Evolutionary conservation across 2,113 vertebrate species (phyloP).

Genomic region (Chaetura pelagica): DNA sequence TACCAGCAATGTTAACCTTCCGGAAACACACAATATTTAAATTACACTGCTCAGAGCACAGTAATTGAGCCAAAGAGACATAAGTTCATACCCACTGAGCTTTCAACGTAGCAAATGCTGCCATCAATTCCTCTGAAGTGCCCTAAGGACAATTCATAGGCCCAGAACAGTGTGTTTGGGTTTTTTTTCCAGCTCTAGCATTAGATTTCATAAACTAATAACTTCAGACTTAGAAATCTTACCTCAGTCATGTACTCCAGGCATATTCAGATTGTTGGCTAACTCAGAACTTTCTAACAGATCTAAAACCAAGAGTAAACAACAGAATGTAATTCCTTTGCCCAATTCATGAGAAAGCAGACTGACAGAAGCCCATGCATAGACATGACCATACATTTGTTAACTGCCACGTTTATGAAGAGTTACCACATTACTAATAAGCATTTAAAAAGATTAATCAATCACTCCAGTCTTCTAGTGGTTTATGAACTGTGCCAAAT

Average conservation of each 20-base stretch:
- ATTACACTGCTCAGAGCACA: constrained; percentile 63
- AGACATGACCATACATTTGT: background rate
- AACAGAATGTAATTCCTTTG: background rate
- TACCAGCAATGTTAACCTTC: constrained; percentile 53
- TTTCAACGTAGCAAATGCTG: constrained; percentile 7
- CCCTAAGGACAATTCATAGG: background rate
- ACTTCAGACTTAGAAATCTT: background rate
- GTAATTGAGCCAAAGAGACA: constrained; percentile 61
- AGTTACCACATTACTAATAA: background rate
- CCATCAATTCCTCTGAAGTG: constrained; percentile 34
- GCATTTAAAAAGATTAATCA: background rate
- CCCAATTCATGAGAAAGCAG: background rate
- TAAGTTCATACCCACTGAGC: constrained; percentile 54
- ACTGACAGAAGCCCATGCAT: background rate
- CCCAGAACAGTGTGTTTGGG: background rate
- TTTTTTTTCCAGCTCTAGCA: background rate
- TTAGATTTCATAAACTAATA: constrained; percentile 23
- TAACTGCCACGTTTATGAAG: background rate
- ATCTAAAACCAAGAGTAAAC: background rate
- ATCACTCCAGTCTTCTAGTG: background rate
- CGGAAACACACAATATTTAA: constrained; percentile 65
- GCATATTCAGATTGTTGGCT: background rate
- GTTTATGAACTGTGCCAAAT: background rate
- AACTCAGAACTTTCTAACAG: background rate
- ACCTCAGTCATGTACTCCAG: background rate